Conservation (phyloP, 2,113 vertebrate species). For the Paratilapia polleni region DNA sequence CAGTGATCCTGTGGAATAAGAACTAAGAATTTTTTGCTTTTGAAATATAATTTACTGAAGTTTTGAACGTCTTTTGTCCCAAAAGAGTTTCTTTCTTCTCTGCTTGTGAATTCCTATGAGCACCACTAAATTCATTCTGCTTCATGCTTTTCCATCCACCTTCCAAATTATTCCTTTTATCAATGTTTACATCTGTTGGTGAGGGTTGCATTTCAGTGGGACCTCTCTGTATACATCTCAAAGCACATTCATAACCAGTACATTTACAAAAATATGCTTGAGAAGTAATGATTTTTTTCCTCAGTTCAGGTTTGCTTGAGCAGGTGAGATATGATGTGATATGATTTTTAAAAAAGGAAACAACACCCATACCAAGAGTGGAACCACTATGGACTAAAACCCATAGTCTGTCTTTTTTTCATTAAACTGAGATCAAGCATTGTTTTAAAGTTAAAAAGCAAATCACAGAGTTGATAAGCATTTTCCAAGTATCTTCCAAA, state of each 20-base stretch:
- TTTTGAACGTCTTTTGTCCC: background rate
- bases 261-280: background rate
- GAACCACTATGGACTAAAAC: background rate
- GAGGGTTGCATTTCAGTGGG: background rate
- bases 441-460: background rate
- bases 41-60: background rate
- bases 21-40: background rate
- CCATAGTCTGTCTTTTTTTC: background rate
- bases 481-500: background rate
- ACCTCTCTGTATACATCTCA: background rate
- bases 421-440: background rate
- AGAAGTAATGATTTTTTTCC: background rate
- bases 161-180: slow-evolving; percentile 17
- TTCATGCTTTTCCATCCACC: slow-evolving; percentile 1
- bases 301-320: background rate
- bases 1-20: background rate
- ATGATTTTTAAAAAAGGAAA: background rate
- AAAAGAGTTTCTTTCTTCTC: background rate
- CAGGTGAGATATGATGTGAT: background rate
- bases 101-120: background rate
- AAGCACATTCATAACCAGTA: background rate
- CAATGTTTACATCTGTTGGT: slow-evolving; percentile 6
- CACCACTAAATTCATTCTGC: background rate
- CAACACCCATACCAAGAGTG: background rate
- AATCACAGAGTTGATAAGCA: background rate